Evolutionary conservation across 53 echinoderm and acorn worm genomes (phyloP), one percentile per base, ranked within the genome.

Genomic region (Luidia sarsii): DNA sequence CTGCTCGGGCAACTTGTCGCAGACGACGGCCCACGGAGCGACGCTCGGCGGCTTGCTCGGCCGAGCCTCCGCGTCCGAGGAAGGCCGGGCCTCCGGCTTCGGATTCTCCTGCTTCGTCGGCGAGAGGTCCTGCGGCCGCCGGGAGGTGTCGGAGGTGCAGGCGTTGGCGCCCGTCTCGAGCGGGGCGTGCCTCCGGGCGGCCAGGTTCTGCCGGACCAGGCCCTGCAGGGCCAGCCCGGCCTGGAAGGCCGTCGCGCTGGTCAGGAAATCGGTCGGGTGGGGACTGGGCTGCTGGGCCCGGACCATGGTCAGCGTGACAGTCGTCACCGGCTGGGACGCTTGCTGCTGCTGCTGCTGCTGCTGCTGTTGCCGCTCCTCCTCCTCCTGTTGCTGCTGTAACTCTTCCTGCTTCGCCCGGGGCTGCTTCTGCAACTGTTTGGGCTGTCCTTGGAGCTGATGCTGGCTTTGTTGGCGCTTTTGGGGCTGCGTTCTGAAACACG

Each of bases 11-110:
- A 77, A 45, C 32, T 59, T 77, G 7, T 77, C 48, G 48, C 61
- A 77, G 7, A 77, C 77, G 23, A 77, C 45, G 60, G 77, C 77
- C 77, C 77, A 77, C 23, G 60, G 60, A 43, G 77, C 77, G 36
- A 77, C 32, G 35, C 31, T 59, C 30, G 55, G 45, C 8, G 34
- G 33, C 32, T 16, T 16, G 6, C 15, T 21, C 19, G 20, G 11
- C 1, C 16, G 19, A 45, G 4, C 11, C 24, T 67, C 41, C 0
- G 45, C 35, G 18, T 34, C 35, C 4, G 63, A 36, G 4, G 14
- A 6, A 16, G 63, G 35, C 4, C 4, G 3, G 63, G 1, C n/a
- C n/a, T n/a, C n/a, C n/a, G n/a, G n/a, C n/a, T n/a, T n/a, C 10
- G 5, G 10, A 7, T 36, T 38, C 23, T 35, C 21, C 37, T 64